Percentiles rank a stretch among this genome's conserved stretches.
Evolutionary conservation across 2,113 vertebrate genomes (phyloP).

Genomic region (Seriola quinqueradiata): DNA sequence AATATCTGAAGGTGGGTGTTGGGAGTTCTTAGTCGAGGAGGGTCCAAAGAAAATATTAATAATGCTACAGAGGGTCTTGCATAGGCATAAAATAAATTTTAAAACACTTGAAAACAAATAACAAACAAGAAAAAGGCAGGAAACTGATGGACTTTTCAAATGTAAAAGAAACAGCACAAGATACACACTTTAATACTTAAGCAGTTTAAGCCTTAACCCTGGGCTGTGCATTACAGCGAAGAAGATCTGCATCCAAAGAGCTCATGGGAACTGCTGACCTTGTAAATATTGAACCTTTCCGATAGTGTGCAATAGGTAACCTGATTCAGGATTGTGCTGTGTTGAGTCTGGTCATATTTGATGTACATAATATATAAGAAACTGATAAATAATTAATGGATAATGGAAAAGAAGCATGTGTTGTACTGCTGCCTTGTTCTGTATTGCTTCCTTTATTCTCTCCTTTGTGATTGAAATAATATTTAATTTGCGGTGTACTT

Average conservation of each 20-base stretch:
- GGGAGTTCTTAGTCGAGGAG: background rate
- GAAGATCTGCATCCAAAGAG: slow-evolving; percentile 46
- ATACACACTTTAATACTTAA: background rate
- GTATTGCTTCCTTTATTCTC: background rate
- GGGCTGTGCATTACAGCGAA: slow-evolving; percentile 34
- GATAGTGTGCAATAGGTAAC: slow-evolving; percentile 36
- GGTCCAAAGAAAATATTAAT: background rate
- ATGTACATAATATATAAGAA: slow-evolving; percentile 52
- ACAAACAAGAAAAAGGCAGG: slow-evolving; percentile 4
- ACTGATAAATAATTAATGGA: slow-evolving; percentile 53
- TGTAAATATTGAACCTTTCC: slow-evolving; percentile 60
- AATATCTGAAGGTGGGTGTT: background rate
- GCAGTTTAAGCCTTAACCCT: background rate
- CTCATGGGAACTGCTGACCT: slow-evolving; percentile 67
- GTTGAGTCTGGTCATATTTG: slow-evolving; percentile 38
- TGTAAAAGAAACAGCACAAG: background rate
- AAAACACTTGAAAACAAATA: background rate
- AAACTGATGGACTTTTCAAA: background rate
- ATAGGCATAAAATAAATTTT: background rate
- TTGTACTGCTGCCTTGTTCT: background rate
- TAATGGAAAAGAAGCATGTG: slow-evolving; percentile 32
- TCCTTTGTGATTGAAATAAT: background rate
- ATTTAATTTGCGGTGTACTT: background rate
- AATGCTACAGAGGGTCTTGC: background rate
- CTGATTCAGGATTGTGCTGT: slow-evolving; percentile 31